A percentile compares a stretch with the other conserved stretches of the same genome.
phyloP scores from a whole-genome alignment of 2,113 vertebrate genomes.

The Myiagra hebetior region DNA sequence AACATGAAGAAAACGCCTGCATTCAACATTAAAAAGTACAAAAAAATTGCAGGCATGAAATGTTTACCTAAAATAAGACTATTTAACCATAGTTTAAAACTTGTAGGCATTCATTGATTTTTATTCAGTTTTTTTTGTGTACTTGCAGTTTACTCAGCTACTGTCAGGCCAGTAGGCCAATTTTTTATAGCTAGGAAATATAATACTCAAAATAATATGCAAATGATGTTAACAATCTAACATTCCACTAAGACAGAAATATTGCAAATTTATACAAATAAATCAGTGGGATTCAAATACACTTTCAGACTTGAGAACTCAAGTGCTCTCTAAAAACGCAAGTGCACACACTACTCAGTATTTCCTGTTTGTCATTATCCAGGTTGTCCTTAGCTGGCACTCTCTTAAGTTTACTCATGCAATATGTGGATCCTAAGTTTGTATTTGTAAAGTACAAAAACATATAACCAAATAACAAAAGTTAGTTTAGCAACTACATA shows the following conservation, averaged over 20 bases:
- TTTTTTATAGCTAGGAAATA: background rate
- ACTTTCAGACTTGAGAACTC: background rate
- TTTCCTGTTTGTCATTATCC: background rate
- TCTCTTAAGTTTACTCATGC: background rate
- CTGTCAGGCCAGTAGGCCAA: background rate
- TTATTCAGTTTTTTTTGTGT: background rate
- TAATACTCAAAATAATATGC: background rate
- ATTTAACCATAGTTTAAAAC: background rate
- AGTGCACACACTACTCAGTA: background rate
- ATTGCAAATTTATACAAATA: background rate
- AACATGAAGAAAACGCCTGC: background rate
- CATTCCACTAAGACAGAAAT: background rate
- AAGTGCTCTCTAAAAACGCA: background rate
- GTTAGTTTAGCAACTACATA: constrained; percentile 75
- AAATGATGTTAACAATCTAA: background rate
- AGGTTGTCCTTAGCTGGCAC: background rate
- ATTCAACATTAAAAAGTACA: background rate
- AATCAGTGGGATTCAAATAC: background rate
- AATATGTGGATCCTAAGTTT: background rate
- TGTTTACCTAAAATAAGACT: background rate
- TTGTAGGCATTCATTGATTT: background rate
- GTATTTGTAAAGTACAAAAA: background rate
- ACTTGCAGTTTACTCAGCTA: background rate
- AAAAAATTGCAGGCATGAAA: background rate
- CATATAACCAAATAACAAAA: background rate